These are phyloP conservation scores for Chlamydotis undulata DNA, from an alignment of 2,113 vertebrate species.

Conservation along the genomic window DNA sequence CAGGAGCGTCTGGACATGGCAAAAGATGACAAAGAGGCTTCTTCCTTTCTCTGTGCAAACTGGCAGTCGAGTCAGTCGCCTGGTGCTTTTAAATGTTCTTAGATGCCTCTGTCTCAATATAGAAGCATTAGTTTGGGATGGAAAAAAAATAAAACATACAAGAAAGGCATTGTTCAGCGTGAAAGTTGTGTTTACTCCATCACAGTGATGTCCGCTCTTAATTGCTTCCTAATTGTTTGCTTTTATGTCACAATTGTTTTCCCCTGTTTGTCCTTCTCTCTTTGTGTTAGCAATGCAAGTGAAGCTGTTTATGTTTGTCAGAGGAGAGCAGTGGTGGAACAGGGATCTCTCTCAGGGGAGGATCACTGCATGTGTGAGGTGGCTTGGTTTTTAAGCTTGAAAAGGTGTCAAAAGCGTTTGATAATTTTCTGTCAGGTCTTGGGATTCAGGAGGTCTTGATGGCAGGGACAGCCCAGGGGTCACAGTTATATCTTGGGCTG, in stretches of 20 bases:
- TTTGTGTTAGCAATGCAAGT: neutral
- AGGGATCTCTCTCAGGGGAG: neutral
- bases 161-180: neutral
- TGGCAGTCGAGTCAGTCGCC: accelerated
- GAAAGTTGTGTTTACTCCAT: conserved; percentile 13
- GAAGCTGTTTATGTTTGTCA: neutral
- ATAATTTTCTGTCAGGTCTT: neutral
- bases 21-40: neutral
- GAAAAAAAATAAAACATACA: neutral
- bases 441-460: neutral
- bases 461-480: neutral
- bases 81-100: neutral
- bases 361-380: accelerated
- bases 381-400: neutral
- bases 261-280: conserved; percentile 4
- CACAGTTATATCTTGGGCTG: accelerated
- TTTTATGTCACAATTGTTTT: conserved; percentile 18
- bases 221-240: conserved; percentile 55
- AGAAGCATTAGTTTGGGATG: neutral
- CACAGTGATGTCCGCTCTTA: neutral
- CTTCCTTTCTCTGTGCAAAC: neutral
- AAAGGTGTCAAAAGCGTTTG: neutral
- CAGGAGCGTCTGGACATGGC: neutral
- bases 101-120: neutral
- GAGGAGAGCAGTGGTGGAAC: accelerated